Evolutionary conservation across 1,140 invertebrate genomes (phyloP), one percentile per base, ranked within the genome.

Genomic region (Drosophila leontia): DNA sequence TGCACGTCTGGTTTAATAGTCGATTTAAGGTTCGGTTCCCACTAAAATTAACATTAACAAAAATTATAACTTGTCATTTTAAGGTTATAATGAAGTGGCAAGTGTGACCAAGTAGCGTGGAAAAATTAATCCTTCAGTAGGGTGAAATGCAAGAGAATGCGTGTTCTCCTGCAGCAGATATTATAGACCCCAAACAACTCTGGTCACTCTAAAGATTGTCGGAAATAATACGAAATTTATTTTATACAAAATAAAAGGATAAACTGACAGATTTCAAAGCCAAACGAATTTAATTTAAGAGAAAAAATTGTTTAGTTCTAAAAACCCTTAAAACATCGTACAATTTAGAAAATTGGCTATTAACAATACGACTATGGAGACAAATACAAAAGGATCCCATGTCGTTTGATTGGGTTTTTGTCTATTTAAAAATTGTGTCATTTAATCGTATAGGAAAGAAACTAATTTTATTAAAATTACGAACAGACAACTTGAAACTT

Each of bases 61-160:
- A 86, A 85, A 78, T 78, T 88, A 87, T 78, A 82, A 87, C 84
- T 87, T 90, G 84, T 88, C 84, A 90, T 87, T 87, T 87, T 88
- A 84, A 87, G 84, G 84, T 87, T 87, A 87, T 87, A 78, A 51
- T 65, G 69, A 75, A 75, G 75, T 70, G 65, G 39, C 39, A 45
- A 72, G 83, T 83, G 83, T 86, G 83, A 59, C 83, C 83, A 83
- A 72, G 11, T 23, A 6, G 4, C 35, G 37, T 19, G 7, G 3
- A 19, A 11, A 56, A 55, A 58, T 42, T 13, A 12, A 29, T 12
- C 17, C 44, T 13, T 32, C 12, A 15, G 23, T 7, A 15, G 12
- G 39, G 37, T n/a, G 12, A 35, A 44, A 15, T 44, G 11, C 3
- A 23, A n/a, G 9, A 45, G 15, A 37, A 23, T 32, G 65, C 67